Evolutionary conservation across 37 sponge, comb jelly and placozoan species (phyloP), one percentile per base, ranked within the genome.

Genomic region (Dysidea cf. avara): DNA sequence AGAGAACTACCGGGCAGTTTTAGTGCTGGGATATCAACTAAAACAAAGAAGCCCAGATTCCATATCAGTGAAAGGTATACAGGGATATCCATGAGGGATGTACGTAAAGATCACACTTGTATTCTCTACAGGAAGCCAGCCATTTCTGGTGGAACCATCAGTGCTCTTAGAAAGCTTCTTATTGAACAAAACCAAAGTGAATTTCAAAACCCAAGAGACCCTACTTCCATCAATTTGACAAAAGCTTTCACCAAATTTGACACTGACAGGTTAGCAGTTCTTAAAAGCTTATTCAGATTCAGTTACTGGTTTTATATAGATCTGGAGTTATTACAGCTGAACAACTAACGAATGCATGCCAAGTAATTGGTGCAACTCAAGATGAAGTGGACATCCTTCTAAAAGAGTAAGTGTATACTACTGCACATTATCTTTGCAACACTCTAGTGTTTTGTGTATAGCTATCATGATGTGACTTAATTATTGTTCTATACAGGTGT

Each of bases 211-310:
- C 81, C 77, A 26, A 20, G 82, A 0, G 87, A 87, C 38, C 87
- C 87, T 31, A 80, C 72, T 3, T 46, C 66, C 51, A 72, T 81
- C 72, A 87, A 80, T 39, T 56, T 81, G 0, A 29, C 59, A 28
- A 67, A 40, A 56, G 87, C 87, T 25, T 87, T 87, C 53, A 31
- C 61, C 47, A 87, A 81, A 39, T 87, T 75, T 28, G 87, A 87
- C 69, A 65, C 53, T 32, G 71, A 81, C 51, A 79, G 77, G 76
- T 83, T 26, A 21, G 34, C 7, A 14, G 25, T 26, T 6, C 14
- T 51, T 39, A 30, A 24, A 7, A 24, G 6, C 7, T 18, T 28
- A 69, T 43, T 66, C 24, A 40, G 25, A 64, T 5, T 21, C n/a
- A 43, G 46, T 43, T 43, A 9, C 5, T 5, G 5, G 11, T 64